These are phyloP conservation scores for Diplodus puntazzo DNA, from an alignment of 2,797 vertebrate genomes.

Conservation along the genomic window DNA sequence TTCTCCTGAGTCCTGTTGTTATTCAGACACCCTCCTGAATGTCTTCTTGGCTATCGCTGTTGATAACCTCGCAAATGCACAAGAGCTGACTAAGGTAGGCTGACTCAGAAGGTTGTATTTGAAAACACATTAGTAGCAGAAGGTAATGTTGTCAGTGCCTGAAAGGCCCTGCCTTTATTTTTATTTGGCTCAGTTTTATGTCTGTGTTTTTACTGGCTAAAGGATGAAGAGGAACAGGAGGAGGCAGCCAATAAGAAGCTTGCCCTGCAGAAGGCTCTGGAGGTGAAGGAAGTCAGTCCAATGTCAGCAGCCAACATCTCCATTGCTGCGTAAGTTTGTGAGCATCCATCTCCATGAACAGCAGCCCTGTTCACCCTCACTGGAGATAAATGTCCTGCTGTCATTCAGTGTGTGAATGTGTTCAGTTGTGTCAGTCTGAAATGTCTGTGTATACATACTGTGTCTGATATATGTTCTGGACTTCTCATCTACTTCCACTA, in stretches of 20 bases:
- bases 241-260: slow-evolving; percentile 98
- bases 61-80: slow-evolving; percentile 98
- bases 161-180: background rate
- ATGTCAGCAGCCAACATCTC: slow-evolving; percentile 97
- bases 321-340: slow-evolving; percentile 92
- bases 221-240: slow-evolving; percentile 99
- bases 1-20: slow-evolving; percentile 83
- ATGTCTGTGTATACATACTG: slow-evolving; percentile 2
- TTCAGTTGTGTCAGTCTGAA: slow-evolving; percentile 19
- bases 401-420: background rate
- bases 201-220: slow-evolving; percentile 30
- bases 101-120: background rate
- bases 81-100: slow-evolving; percentile 96
- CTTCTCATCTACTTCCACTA: slow-evolving; percentile 18
- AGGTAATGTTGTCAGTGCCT: background rate
- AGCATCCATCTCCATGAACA: background rate
- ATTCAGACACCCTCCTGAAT: slow-evolving; percentile 95
- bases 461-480: slow-evolving; percentile 15
- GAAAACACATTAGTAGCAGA: background rate
- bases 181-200: background rate
- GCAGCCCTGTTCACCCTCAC: background rate
- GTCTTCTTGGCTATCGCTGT: slow-evolving; percentile 99
- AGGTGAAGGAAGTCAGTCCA: slow-evolving; percentile 98
- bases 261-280: slow-evolving; percentile 96
- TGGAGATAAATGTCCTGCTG: slow-evolving; percentile 8